These are phyloP conservation scores for Ciconia nigra DNA, from an alignment of 2,797 vertebrate genomes.

Conservation along the genomic window DNA sequence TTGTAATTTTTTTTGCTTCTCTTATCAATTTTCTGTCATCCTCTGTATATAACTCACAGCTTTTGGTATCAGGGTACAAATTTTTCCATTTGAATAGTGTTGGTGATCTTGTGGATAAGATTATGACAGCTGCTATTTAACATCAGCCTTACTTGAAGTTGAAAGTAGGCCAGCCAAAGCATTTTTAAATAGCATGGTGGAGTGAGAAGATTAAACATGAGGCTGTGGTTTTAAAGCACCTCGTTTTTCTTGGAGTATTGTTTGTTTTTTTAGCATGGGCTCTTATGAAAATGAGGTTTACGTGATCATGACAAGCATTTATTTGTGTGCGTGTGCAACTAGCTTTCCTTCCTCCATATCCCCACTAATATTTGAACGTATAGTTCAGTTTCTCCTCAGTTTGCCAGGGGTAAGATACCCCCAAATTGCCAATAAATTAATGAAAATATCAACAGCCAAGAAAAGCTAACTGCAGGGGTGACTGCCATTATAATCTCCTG, in stretches of 20 bases:
- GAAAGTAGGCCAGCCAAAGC: not conserved
- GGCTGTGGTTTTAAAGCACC: not conserved
- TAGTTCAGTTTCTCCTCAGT: not conserved
- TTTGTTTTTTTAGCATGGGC: not conserved
- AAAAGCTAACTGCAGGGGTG: not conserved
- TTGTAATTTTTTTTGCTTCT: not conserved
- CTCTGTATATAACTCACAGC: not conserved
- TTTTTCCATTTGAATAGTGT: not conserved
- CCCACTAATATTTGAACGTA: not conserved
- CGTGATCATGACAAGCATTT: not conserved
- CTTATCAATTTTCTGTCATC: not conserved
- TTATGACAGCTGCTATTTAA: not conserved
- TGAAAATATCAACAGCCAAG: not conserved
- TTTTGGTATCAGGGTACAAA: not conserved
- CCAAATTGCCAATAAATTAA: not conserved
- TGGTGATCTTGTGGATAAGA: not conserved
- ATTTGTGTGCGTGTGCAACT: accelerated
- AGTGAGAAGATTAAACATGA: not conserved
- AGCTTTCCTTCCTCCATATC: not conserved
- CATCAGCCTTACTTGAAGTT: not conserved
- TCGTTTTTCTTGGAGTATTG: not conserved
- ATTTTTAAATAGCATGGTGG: not conserved
- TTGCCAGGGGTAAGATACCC: not conserved
- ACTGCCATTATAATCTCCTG: not conserved
- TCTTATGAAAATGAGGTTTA: not conserved